Evolutionary conservation across 2,888 invertebrate species (phyloP).

Genomic region (Eurytoma californica): DNA sequence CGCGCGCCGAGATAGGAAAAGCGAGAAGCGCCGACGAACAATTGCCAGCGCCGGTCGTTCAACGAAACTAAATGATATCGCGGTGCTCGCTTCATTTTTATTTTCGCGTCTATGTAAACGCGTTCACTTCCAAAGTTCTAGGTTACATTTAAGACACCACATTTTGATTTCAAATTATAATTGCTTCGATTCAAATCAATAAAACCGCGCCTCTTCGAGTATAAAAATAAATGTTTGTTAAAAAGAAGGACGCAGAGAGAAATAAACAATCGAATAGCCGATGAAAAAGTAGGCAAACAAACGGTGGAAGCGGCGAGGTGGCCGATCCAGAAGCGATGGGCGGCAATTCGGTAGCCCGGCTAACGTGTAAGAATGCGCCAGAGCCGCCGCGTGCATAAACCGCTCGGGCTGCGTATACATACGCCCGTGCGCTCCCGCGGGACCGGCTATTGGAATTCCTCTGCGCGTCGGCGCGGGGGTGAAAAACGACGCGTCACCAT

Average conservation of each 20-base stretch:
- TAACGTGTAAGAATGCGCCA: constrained; percentile 51
- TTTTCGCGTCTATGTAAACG: too few species aligned
- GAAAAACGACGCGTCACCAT: not conserved
- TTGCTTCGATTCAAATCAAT: too few species aligned
- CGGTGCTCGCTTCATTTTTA: too few species aligned
- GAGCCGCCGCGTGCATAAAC: constrained; percentile 20
- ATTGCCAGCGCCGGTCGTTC: too few species aligned
- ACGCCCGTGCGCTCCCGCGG: not conserved
- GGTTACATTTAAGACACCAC: too few species aligned
- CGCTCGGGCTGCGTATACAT: not conserved
- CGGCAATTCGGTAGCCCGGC: constrained; percentile 44
- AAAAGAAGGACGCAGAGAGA: too few species aligned
- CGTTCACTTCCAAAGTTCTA: too few species aligned
- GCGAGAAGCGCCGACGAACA: too few species aligned
- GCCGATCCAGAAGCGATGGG: constrained; percentile 1
- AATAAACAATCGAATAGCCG: not conserved
- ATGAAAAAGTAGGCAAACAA: not conserved
- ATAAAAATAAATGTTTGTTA: too few species aligned
- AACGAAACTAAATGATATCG: too few species aligned
- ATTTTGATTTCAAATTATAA: too few species aligned
- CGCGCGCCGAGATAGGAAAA: not conserved
- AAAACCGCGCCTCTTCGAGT: too few species aligned
- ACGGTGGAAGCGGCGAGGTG: not conserved
- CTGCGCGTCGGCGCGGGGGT: not conserved
- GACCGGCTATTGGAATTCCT: constrained; percentile 43